Percentiles rank a stretch among this genome's conserved stretches.
Conservation (phyloP, 2,797 vertebrate species). For the Centropyge bicolor region DNA sequence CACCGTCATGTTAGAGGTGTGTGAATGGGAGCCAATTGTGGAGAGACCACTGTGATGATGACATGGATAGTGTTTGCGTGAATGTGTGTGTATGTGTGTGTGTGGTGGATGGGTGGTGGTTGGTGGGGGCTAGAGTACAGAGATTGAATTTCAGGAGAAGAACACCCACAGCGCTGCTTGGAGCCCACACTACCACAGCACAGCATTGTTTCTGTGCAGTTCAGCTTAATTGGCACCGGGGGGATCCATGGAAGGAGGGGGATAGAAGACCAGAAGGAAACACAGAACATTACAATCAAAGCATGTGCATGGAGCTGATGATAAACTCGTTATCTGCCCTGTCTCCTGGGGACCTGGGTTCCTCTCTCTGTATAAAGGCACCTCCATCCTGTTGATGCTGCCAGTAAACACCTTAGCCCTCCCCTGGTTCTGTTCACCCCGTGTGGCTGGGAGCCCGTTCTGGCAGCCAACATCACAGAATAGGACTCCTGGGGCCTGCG, state of each 20-base stretch:
- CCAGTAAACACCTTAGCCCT: conserved; percentile 86
- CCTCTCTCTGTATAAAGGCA: conserved; percentile 88
- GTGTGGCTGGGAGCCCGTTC: conserved; percentile 59
- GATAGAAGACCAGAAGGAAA: conserved; percentile 86
- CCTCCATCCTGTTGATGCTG: conserved; percentile 89
- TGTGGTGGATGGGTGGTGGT: conserved; percentile 29
- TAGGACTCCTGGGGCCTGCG: conserved; percentile 78
- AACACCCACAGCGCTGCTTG: conserved; percentile 84
- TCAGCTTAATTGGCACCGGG: conserved; percentile 94
- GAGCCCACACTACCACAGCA: conserved; percentile 83
- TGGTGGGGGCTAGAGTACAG: conserved; percentile 45
- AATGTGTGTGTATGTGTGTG: conserved; percentile 35
- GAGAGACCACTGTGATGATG: conserved; percentile 45
- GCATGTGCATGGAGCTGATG: conserved; percentile 87
- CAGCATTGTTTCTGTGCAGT: conserved; percentile 95
- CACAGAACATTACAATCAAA: conserved; percentile 94
- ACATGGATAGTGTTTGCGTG: conserved; percentile 47
- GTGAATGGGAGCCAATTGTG: conserved; percentile 39
- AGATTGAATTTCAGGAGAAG: conserved; percentile 81
- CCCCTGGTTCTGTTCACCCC: conserved; percentile 70
- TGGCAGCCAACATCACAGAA: conserved; percentile 76
- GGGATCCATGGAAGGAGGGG: conserved; percentile 89
- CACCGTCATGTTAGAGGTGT: conserved; percentile 44
- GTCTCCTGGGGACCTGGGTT: conserved; percentile 74
- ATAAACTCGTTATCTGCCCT: conserved; percentile 88